Percentiles rank a stretch among this genome's conserved stretches.
Conservation (phyloP, 1,140 invertebrate species). For the Colletes gigas region DNA sequence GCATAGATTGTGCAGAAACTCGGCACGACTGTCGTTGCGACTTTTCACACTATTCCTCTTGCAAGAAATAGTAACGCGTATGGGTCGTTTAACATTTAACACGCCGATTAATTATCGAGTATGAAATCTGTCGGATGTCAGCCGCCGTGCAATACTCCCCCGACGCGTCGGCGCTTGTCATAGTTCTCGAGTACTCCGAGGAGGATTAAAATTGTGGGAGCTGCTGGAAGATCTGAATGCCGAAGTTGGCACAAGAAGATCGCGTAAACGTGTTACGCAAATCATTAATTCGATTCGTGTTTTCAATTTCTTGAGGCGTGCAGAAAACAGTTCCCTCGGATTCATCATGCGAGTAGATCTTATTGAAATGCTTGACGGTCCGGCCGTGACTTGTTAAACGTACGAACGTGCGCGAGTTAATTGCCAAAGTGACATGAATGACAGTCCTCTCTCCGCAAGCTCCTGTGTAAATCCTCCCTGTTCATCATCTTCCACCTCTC, state of each 20-base stretch:
- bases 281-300: neutral
- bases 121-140: conserved; percentile 19
- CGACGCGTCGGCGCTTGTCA: neutral
- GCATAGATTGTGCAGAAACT: no score
- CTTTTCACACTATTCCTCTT: no score
- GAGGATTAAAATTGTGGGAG: neutral
- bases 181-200: no score
- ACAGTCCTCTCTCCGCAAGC: conserved; percentile 19
- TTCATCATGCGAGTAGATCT: conserved; percentile 11
- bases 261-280: neutral
- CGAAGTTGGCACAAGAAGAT: neutral
- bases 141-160: neutral
- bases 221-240: no score
- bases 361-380: conserved; percentile 3
- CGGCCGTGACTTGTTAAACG: neutral
- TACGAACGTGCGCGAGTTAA: conserved; percentile 2
- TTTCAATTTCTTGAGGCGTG: neutral
- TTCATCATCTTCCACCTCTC: conserved; percentile 14
- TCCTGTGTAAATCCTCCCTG: conserved; percentile 31
- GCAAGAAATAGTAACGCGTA: no score
- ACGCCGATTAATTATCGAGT: conserved; percentile 11
- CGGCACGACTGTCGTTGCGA: no score
- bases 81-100: conserved; percentile 15
- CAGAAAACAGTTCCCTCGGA: conserved; percentile 16
- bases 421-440: conserved; percentile 30